Percentiles rank a stretch among this genome's conserved stretches.
Conservation (phyloP, 30 jellyfish, hydroid and myxozoan species). For the Aurelia coerulea region DNA sequence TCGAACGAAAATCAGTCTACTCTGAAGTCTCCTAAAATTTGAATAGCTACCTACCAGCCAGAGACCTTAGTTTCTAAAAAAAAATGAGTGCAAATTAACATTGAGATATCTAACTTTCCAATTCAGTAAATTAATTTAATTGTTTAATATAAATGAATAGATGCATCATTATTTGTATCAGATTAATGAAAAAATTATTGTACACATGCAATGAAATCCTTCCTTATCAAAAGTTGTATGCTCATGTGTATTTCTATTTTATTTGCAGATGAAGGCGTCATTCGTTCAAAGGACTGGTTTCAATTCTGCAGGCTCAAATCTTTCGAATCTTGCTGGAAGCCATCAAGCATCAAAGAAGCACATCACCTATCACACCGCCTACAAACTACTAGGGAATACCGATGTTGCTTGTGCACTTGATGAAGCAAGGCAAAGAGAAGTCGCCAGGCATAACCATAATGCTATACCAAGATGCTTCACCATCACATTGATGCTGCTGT, state of each 20-base stretch:
- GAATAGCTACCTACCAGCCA: no score
- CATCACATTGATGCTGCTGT: constrained; percentile 42
- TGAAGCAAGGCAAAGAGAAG: constrained; percentile 61
- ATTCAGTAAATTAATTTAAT: no score
- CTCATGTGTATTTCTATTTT: background rate
- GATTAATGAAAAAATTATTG: background rate
- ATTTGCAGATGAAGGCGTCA: constrained; percentile 4
- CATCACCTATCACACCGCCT: constrained; percentile 17
- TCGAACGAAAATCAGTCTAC: no score
- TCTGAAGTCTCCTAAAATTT: no score
- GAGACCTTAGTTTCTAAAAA: no score
- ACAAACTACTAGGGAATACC: constrained; percentile 20
- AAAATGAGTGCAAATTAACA: no score
- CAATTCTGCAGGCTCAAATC: background rate
- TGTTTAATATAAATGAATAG: no score
- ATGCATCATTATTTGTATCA: no score
- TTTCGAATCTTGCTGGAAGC: background rate
- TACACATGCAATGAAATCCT: background rate
- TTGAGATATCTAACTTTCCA: no score
- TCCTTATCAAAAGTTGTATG: background rate
- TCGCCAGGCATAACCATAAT: constrained; percentile 25
- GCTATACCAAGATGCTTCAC: constrained; percentile 34
- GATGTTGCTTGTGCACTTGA: constrained; percentile 54
- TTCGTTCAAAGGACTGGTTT: background rate
- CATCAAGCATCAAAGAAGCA: background rate